Percentiles rank a stretch among this genome's conserved stretches.
These are phyloP conservation scores for Exocentrus adspersus DNA, from an alignment of 2,888 invertebrate genomes.

Conservation along the genomic window DNA sequence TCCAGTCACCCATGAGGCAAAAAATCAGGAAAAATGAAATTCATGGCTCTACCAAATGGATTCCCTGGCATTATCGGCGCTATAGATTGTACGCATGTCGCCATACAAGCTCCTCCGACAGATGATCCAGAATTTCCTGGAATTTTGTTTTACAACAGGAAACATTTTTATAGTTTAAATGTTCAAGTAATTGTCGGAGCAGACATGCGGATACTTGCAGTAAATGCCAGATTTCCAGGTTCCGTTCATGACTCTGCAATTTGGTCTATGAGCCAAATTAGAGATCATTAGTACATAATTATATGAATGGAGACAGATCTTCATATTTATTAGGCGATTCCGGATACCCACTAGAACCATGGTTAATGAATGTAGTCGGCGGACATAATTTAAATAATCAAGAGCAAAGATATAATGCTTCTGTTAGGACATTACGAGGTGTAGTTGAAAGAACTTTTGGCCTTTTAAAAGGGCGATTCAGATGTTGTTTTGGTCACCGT, in stretches of 20 bases:
- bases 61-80: too few relatives aligned
- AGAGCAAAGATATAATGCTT: background rate
- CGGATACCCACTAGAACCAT: background rate
- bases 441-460: constrained; percentile 7
- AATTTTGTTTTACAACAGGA: too few relatives aligned
- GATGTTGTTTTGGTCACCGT: constrained; percentile 22
- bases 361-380: background rate
- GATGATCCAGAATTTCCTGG: too few relatives aligned
- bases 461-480: constrained; percentile 22
- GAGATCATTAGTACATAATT: background rate
- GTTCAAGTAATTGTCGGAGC: background rate
- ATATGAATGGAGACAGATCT: background rate
- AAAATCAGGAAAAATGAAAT: too few relatives aligned
- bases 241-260: background rate
- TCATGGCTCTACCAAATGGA: too few relatives aligned
- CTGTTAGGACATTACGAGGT: background rate
- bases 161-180: too few relatives aligned
- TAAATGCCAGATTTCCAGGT: background rate
- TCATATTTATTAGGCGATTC: background rate
- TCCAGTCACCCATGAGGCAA: too few relatives aligned
- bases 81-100: too few relatives aligned
- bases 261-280: background rate
- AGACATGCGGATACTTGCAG: background rate
- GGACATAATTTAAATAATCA: too few relatives aligned
- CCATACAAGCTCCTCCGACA: too few relatives aligned